These are phyloP conservation scores for Verasper variegatus DNA, from an alignment of 2,113 vertebrate genomes.

Conservation along the genomic window DNA sequence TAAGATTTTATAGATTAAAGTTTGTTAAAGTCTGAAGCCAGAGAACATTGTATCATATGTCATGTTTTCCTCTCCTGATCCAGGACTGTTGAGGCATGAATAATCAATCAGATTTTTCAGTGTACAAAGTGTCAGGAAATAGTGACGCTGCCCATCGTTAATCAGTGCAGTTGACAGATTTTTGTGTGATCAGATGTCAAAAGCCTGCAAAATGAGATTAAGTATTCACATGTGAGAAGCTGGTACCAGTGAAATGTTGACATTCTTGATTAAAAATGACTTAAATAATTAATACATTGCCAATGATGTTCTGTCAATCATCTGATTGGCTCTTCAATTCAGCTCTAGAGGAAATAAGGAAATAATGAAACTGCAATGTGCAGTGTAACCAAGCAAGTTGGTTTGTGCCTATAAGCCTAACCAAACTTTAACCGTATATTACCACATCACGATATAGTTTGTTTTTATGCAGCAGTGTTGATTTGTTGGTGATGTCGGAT, in stretches of 20 bases:
- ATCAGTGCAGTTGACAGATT: not conserved
- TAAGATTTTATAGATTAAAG: no score
- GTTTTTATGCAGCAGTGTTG: not conserved
- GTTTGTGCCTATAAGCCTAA: not conserved
- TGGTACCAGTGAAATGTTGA: no score
- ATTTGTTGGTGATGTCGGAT: not conserved
- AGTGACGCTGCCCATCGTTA: not conserved
- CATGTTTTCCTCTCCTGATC: no score
- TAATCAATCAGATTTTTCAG: not conserved
- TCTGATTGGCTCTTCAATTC: not conserved
- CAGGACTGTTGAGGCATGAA: not conserved
- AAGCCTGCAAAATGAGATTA: not conserved
- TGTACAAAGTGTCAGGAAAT: not conserved
- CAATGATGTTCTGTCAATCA: not conserved
- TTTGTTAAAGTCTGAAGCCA: no score
- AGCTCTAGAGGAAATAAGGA: not conserved
- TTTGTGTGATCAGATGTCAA: not conserved
- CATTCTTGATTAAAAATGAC: not conserved
- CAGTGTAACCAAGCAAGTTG: not conserved
- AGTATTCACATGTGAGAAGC: no score
- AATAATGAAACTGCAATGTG: not conserved
- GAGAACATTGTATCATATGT: no score
- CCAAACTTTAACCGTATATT: not conserved
- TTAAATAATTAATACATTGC: not conserved
- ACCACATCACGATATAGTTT: not conserved